Base-by-base conservation (phyloP, 2,113 vertebrate species). In the Bubo blakistoni region DNA sequence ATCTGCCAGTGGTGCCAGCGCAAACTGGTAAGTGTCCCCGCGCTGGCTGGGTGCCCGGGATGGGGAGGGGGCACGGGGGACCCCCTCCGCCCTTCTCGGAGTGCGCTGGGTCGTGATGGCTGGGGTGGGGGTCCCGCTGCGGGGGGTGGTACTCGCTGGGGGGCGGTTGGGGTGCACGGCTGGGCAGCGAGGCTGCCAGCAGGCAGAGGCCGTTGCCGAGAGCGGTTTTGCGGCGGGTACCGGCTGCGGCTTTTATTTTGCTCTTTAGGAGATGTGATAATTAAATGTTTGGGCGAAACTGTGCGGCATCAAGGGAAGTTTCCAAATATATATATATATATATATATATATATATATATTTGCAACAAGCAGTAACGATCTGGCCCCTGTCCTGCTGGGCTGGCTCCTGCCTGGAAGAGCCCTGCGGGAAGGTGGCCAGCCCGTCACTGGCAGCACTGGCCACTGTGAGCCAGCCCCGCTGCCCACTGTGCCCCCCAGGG, bases 1-100 rank as follows among this genome's bases (percentile, higher is more conserved):
- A 98, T 99, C 98, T 99, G 99, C 97, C 99, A 99, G 97, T 99
- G 99, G 99, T 99, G 99, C 98, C 99, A 99, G 98, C 99, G 99
- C 97, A 99, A 99, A 98, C 98, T 99, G 99, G 99, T 99, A 96
- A 99, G 99, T 98, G 93, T 8, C 29, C 32, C 51, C 66, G 0
- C 0, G 10, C 13, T 2, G 1, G 17, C 1, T 0, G 36, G 42
- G 24, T 7, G 34, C 47, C 24, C 1, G 8, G 20, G 25, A 14
- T 6, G 30, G 16, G 76, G 34, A 38, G 38, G 1, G 6, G 58
- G 42, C 11, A 3, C 3, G 4, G 44, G 32, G 30, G 30, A 36
- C 18, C 52, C 51, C 51, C 57, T 32, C 7, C 26, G 51, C 32
- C n/a, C 57, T 18, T 19, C 47, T 66, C 3, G 5, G 30, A 11